A percentile compares a stretch with the other conserved stretches of the same genome.
Conservation (phyloP, 2,888 invertebrate genomes). For the Myopa testacea region DNA sequence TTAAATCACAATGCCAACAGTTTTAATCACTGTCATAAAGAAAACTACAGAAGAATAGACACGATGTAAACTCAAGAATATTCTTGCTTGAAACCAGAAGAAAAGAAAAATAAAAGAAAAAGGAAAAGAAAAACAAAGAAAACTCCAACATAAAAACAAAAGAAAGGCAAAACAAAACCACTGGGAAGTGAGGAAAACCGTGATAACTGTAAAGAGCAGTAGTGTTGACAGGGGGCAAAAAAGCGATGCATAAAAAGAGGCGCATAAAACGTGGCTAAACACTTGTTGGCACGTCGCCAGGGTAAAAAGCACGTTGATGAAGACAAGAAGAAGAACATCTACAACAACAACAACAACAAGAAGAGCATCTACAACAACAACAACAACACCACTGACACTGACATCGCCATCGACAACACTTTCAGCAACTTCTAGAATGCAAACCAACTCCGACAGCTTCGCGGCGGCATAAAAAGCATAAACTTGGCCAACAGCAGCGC, state of each 20-base stretch:
- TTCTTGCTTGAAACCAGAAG: not conserved
- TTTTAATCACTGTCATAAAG: too few species aligned
- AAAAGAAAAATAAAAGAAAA: not conserved
- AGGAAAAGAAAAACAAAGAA: not conserved
- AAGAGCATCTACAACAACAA: not conserved
- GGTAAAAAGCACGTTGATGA: slow-evolving; percentile 5
- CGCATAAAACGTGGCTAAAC: slow-evolving; percentile 24
- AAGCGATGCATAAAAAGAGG: slow-evolving; percentile 32
- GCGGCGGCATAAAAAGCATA: not conserved
- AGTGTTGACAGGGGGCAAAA: not conserved
- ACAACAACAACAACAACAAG: not conserved
- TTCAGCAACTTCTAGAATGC: not conserved
- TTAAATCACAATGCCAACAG: not conserved
- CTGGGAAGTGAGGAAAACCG: not conserved
- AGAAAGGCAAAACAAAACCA: not conserved
- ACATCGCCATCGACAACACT: not conserved
- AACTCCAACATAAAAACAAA: not conserved
- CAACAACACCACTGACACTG: not conserved
- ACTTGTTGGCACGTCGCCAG: slow-evolving; percentile 38
- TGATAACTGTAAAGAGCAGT: not conserved
- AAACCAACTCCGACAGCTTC: slow-evolving; percentile 4
- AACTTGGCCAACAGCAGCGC: slow-evolving; percentile 22
- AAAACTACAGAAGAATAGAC: too few species aligned
- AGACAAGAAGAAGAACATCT: not conserved
- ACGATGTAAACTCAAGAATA: not conserved